A percentile compares a stretch with the other conserved stretches of the same genome.
Evolutionary conservation across 2,113 vertebrate species (phyloP).

Genomic region (Megaceryle torquata): DNA sequence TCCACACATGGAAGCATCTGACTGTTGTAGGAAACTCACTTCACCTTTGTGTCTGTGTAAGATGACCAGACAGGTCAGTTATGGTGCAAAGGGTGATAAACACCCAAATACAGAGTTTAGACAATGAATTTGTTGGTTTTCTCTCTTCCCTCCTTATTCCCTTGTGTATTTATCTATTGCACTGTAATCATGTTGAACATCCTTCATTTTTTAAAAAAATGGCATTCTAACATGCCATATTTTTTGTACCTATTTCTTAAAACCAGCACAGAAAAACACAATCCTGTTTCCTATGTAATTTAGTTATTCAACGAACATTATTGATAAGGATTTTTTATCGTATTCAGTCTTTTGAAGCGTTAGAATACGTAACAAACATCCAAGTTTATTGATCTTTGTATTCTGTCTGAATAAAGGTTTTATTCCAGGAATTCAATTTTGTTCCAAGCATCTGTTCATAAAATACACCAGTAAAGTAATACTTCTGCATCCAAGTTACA

Average conservation of each 20-base stretch:
- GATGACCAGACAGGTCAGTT: background rate
- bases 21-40: background rate
- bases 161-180: background rate
- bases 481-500: background rate
- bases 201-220: background rate
- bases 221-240: background rate
- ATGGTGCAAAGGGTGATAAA: background rate
- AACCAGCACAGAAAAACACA: background rate
- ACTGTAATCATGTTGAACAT: background rate
- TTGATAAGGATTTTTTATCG: background rate
- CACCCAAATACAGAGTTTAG: background rate
- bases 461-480: background rate
- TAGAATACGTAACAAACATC: background rate
- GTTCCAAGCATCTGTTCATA: constrained; percentile 15
- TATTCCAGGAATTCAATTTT: background rate
- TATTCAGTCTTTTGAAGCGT: background rate
- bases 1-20: background rate
- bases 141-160: background rate
- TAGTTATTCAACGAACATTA: background rate
- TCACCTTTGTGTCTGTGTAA: fast-evolving
- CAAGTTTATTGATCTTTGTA: background rate
- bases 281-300: background rate
- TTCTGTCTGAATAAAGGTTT: background rate
- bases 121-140: background rate
- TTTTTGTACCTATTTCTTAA: background rate